These are phyloP conservation scores for Mastomys coucha DNA, from an alignment of 2,113 vertebrate genomes.

Conservation along the genomic window DNA sequence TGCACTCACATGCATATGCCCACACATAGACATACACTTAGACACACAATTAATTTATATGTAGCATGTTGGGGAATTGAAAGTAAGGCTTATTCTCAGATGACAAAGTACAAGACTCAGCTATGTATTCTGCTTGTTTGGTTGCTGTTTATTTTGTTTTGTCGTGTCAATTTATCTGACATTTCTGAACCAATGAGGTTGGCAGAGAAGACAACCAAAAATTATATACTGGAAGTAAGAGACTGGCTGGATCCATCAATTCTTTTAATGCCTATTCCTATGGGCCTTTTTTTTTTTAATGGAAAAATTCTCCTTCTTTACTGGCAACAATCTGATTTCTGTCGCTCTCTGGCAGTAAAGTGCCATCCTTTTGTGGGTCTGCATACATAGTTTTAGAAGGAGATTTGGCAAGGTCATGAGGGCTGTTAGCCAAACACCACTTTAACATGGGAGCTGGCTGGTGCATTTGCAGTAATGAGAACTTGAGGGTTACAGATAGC, in stretches of 20 bases:
- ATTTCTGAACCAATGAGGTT: background rate
- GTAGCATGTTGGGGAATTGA: background rate
- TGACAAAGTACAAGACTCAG: background rate
- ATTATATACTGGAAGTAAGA: background rate
- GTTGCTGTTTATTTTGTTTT: background rate
- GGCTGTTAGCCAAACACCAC: background rate
- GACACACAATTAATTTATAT: background rate
- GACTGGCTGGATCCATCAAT: background rate
- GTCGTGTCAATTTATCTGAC: background rate
- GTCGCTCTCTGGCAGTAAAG: background rate
- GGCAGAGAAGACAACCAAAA: background rate
- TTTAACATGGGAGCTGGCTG: conserved; percentile 31
- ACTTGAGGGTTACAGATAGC: background rate
- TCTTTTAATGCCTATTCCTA: background rate
- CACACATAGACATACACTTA: background rate
- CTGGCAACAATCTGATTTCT: background rate
- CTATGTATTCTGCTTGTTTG: background rate
- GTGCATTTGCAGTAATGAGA: background rate
- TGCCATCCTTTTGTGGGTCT: background rate
- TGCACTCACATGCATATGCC: background rate
- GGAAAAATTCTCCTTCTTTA: background rate
- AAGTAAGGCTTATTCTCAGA: background rate
- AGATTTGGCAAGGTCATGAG: background rate
- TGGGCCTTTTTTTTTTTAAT: background rate
- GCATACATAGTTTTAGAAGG: background rate